Evolutionary conservation across 23 tunicate genomes (phyloP).

Genomic region (Oikopleura dioica): DNA sequence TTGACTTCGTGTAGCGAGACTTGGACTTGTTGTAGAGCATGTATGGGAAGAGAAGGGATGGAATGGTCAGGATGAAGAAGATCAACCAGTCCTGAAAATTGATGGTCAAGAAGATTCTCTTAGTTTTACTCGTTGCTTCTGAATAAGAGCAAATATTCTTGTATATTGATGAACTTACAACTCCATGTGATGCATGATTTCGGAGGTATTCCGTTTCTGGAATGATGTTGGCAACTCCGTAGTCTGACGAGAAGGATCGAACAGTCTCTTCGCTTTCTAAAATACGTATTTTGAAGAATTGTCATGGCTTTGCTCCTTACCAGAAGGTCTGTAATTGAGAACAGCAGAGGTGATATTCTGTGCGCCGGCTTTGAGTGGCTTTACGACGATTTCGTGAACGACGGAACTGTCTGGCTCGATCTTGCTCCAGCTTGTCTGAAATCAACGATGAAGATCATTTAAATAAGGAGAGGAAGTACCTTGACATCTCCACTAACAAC

Average conservation of each 20-base stretch:
- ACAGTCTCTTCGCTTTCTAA: no score
- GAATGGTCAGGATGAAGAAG: slow-evolving; percentile 58
- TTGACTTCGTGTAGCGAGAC: no score
- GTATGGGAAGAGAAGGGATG: slow-evolving; percentile 69
- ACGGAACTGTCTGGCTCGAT: not conserved
- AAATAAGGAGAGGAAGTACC: no score
- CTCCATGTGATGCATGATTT: not conserved
- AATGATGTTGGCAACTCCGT: not conserved
- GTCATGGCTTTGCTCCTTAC: no score
- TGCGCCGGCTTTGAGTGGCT: not conserved
- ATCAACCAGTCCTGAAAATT: slow-evolving; percentile 55
- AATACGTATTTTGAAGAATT: no score
- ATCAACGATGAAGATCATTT: no score
- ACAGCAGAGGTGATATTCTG: not conserved
- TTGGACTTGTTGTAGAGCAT: slow-evolving; percentile 57
- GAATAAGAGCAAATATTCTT: not conserved
- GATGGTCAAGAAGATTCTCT: not conserved
- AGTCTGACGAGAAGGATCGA: slow-evolving; percentile 1
- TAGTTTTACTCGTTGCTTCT: not conserved
- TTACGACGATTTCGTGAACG: not conserved
- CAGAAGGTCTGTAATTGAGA: not conserved
- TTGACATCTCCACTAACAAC: no score
- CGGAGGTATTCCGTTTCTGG: not conserved
- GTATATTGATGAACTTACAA: not conserved
- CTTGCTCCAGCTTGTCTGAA: not conserved